Percentiles rank a stretch among this genome's conserved stretches.
Evolutionary conservation across 2,888 invertebrate species (phyloP).

Genomic region (Drosophila tanythrix): DNA sequence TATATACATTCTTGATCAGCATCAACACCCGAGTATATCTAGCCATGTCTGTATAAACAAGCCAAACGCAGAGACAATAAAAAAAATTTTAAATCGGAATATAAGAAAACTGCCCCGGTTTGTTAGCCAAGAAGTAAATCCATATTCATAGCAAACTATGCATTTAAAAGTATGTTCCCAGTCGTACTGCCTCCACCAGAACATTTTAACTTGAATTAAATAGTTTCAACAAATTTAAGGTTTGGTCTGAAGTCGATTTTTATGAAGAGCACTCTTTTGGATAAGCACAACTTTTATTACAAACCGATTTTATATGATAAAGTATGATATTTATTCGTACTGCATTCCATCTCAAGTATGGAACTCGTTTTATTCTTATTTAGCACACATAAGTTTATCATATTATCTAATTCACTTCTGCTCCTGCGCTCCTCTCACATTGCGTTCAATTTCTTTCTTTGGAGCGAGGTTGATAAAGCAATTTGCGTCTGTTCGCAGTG

Average conservation of each 20-base stretch:
- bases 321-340: background rate
- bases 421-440: background rate
- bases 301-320: background rate
- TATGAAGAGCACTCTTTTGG: background rate
- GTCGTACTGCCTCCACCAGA: background rate
- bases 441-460: background rate
- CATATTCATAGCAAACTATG: background rate
- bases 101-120: background rate
- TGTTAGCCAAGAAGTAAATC: too few relatives aligned
- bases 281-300: background rate
- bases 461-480: conserved; percentile 30
- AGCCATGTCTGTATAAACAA: background rate
- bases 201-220: background rate
- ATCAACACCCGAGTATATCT: background rate
- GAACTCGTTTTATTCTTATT: background rate
- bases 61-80: background rate
- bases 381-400: background rate
- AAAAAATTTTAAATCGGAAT: background rate
- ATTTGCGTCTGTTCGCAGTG: conserved; percentile 38
- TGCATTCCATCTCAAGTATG: background rate
- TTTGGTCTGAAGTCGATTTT: too few relatives aligned
- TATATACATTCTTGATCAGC: background rate
- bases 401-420: background rate
- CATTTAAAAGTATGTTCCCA: background rate
- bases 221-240: too few relatives aligned